These are phyloP conservation scores for Xenopus laevis DNA, from an alignment of 2,113 vertebrate species.

Conservation along the genomic window DNA sequence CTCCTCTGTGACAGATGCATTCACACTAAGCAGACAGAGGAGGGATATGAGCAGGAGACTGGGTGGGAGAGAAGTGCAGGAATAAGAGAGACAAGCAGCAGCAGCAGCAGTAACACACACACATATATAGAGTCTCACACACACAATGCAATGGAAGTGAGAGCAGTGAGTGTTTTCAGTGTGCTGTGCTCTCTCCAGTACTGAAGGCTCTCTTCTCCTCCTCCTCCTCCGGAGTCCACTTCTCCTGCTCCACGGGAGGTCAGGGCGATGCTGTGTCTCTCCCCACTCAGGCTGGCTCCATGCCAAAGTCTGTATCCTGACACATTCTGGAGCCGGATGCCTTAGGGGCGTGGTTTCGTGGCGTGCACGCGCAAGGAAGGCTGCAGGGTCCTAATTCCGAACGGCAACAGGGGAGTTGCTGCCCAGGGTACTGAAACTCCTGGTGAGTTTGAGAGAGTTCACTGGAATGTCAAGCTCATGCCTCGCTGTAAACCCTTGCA, in stretches of 20 bases:
- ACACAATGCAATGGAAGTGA: conserved; percentile 31
- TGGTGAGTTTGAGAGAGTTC: too few relatives aligned
- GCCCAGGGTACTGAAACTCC: conserved; percentile 2
- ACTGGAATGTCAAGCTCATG: too few relatives aligned
- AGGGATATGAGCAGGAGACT: conserved; percentile 39
- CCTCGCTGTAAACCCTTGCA: too few relatives aligned
- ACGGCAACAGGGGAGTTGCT: neutral
- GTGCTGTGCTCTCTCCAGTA: conserved; percentile 9
- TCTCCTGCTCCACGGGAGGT: conserved; percentile 23
- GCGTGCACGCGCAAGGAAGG: neutral
- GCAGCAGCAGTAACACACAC: conserved; percentile 12
- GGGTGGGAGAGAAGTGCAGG: conserved; percentile 21
- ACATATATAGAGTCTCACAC: neutral
- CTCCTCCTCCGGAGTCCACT: conserved; percentile 12
- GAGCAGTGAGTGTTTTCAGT: conserved; percentile 9
- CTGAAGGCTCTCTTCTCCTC: neutral
- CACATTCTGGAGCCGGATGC: conserved; percentile 1
- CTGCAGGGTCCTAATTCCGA: neutral
- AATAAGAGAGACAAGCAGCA: conserved; percentile 21
- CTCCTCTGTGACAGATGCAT: conserved; percentile 9
- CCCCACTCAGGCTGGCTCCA: conserved; percentile 1
- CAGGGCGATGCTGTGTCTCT: conserved; percentile 31
- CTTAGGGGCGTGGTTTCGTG: neutral
- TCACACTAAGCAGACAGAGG: conserved; percentile 34
- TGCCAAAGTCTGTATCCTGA: conserved; percentile 3